These are phyloP conservation scores for Ellobium chinense DNA, from an alignment of 2,888 invertebrate species.

Conservation along the genomic window DNA sequence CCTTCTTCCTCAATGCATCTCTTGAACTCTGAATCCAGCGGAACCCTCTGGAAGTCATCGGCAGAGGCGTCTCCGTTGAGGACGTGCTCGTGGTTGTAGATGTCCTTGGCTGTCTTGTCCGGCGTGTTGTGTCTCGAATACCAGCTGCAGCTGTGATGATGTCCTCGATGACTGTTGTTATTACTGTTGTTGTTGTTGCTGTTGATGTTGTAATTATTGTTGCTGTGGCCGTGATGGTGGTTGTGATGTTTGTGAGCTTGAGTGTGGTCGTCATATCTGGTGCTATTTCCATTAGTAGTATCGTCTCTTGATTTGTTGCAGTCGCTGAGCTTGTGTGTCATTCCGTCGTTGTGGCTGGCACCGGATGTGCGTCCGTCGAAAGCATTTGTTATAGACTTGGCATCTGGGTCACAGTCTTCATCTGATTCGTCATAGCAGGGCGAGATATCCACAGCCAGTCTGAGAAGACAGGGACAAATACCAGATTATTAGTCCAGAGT, in stretches of 20 bases:
- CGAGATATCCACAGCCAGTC: constrained; percentile 41
- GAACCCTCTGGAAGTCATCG: constrained; percentile 14
- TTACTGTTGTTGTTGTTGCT: background rate
- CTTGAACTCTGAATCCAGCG: constrained; percentile 42
- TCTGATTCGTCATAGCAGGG: constrained; percentile 26
- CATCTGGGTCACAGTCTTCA: background rate
- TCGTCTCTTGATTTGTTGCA: background rate
- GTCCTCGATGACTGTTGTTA: background rate
- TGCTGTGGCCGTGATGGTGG: background rate
- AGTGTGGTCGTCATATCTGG: too few species aligned
- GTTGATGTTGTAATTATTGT: background rate
- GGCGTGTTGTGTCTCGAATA: constrained; percentile 41
- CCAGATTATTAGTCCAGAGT: too few species aligned
- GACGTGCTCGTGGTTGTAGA: constrained; percentile 43
- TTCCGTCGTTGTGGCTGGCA: background rate
- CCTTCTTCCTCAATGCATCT: constrained; percentile 40
- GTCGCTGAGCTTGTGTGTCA: background rate
- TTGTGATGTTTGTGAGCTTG: too few species aligned
- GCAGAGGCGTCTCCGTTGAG: constrained; percentile 14
- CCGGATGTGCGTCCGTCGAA: background rate
- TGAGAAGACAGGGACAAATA: background rate
- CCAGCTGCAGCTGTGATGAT: constrained; percentile 37
- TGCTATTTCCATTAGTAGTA: too few species aligned
- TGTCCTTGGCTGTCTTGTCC: constrained; percentile 43
- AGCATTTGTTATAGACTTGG: background rate